Evolutionary conservation across 2,797 vertebrate genomes (phyloP).

Genomic region (Pseudochirops cupreus): DNA sequence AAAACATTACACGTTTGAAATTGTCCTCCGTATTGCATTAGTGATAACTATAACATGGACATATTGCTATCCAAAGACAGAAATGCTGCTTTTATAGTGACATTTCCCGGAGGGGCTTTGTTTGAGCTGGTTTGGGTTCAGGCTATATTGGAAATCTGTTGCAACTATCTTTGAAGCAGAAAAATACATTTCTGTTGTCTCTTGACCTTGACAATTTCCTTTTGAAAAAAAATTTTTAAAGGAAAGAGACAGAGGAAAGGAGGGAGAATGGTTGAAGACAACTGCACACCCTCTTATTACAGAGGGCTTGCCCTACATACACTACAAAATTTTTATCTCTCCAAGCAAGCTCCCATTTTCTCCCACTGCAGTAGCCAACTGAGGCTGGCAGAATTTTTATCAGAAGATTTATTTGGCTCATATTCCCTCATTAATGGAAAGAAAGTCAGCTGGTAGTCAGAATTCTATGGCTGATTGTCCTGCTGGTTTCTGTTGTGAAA

Average conservation of each 20-base stretch:
- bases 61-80: not conserved
- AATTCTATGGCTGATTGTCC: not conserved
- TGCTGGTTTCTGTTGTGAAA: not conserved
- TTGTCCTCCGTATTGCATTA: not conserved
- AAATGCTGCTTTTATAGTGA: not conserved
- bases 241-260: not conserved
- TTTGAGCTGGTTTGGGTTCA: no score
- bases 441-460: not conserved
- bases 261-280: not conserved
- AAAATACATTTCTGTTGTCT: not conserved
- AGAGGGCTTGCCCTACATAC: no score
- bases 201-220: not conserved
- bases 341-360: not conserved
- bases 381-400: not conserved
- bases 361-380: not conserved
- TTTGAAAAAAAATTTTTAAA: not conserved
- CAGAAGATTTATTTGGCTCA: conserved; percentile 9
- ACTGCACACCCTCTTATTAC: not conserved
- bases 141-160: not conserved
- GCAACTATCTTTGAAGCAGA: not conserved
- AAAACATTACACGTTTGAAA: not conserved
- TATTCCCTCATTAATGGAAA: conserved; percentile 10
- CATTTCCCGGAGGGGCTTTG: not conserved
- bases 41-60: not conserved
- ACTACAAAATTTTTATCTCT: not conserved